Base-by-base conservation (phyloP, 2,113 vertebrate genomes). In the Caranx ignobilis region DNA sequence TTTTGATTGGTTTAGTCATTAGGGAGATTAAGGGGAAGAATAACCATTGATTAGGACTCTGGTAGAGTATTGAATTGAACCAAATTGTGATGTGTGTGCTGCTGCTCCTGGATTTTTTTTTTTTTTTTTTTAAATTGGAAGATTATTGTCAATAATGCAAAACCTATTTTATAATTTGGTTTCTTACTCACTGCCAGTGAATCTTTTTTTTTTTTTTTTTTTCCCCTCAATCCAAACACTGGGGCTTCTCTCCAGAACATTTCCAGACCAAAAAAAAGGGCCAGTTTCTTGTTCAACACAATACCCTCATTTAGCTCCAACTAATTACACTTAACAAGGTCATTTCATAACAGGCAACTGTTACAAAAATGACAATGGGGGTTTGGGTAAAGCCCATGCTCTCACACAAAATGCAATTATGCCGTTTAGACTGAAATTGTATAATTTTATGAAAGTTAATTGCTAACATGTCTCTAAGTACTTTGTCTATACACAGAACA, bases 271-370 rank as follows among this genome's bases (percentile, higher is more conserved):
- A 26, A 26, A 26, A 87, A 76, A 81, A 73, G 67, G n/a, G 75
- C 6, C 12, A 60, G 63, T 83, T 72, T 84, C 35, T 70, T 77
- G 31, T 81, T 72, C 56, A 35, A 62, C 56, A 70, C 56, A 73
- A 18, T 37, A 31, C 11, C 54, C 56, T 80, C 35, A 74, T 86
- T 81, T 73, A 54, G 64, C 77, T 70, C 71, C 6, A 82, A 57
- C 68, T 89, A 85, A 89, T 89, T 82, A 79, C 45, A 45, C 37
- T 84, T 71, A 85, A 84, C 70, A 84, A 82, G 78, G 76, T 87
- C 78, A 82, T 70, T 72, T 57, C 21, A 37, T 67, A 71, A 77
- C 15, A 61, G 56, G 19, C 45, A 75, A 71, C 39, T 72, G 72
- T 80, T 62, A 69, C 21, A 65, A n/a, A 77, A 76, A 74, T 71